phyloP scores from a whole-genome alignment of 1,140 invertebrate genomes.

The Triops longicaudatus region DNA sequence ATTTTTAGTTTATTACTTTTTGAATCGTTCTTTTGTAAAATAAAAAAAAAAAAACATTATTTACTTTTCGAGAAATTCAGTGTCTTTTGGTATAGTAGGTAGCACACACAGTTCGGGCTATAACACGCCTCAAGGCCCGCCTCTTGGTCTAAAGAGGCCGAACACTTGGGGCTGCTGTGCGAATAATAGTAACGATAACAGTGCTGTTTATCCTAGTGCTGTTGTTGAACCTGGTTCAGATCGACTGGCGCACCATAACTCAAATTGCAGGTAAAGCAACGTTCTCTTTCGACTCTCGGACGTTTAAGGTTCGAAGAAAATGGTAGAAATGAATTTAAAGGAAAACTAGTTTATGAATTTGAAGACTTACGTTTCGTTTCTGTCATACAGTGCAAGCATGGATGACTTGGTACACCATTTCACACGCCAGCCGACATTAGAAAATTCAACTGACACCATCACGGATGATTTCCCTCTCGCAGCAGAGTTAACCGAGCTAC shows the following conservation, averaged over 20 bases:
- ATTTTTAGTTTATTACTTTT: conserved; percentile 26
- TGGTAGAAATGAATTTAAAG: neutral
- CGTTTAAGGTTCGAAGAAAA: neutral
- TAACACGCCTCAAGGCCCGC: neutral
- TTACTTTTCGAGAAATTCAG: neutral
- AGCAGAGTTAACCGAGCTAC: neutral
- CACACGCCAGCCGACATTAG: neutral
- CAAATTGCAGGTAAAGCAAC: no score
- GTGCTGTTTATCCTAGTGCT: neutral
- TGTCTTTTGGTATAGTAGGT: neutral
- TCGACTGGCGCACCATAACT: neutral
- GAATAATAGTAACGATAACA: neutral
- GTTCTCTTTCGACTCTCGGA: no score
- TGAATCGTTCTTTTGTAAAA: conserved; percentile 4
- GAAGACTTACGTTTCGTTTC: neutral
- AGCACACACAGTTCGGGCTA: neutral
- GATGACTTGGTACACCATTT: neutral
- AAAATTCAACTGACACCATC: neutral
- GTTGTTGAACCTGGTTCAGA: neutral
- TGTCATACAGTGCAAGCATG: neutral
- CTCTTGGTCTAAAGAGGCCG: neutral
- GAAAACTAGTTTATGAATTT: neutral
- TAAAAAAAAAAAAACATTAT: neutral
- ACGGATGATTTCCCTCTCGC: neutral
- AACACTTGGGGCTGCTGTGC: neutral